Percentiles rank a stretch among this genome's conserved stretches.
phyloP scores from a whole-genome alignment of 2,797 vertebrate species.

The Betta splendens region DNA sequence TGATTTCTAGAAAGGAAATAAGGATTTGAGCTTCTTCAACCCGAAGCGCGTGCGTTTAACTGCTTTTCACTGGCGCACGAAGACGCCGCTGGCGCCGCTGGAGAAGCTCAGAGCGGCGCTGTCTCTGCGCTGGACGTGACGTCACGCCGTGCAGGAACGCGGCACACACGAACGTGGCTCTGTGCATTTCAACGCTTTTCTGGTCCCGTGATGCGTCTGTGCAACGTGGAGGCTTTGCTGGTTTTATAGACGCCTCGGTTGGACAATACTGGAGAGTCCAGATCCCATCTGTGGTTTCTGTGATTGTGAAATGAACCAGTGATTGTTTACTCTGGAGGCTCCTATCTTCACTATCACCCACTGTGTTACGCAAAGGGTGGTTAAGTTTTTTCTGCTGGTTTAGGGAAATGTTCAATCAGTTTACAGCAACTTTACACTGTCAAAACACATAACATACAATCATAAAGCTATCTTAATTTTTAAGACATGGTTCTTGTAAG shows the following conservation, averaged over 20 bases:
- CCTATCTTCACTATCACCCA: not conserved
- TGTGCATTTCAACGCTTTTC: not conserved
- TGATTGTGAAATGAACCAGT: slow-evolving; percentile 33
- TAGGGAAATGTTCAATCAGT: too few relatives aligned
- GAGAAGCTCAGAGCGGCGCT: slow-evolving; percentile 30
- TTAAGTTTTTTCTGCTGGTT: too few relatives aligned
- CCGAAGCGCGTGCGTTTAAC: too few relatives aligned
- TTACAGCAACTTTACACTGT: too few relatives aligned
- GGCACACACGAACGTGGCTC: slow-evolving; percentile 23
- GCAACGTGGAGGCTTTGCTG: not conserved
- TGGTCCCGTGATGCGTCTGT: not conserved
- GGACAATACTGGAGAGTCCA: slow-evolving; percentile 26
- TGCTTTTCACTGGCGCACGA: too few relatives aligned
- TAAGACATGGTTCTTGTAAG: too few relatives aligned
- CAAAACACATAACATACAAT: too few relatives aligned
- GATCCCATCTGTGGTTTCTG: slow-evolving; percentile 18
- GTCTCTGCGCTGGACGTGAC: slow-evolving; percentile 29
- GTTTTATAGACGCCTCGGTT: slow-evolving; percentile 35
- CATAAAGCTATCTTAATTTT: too few relatives aligned
- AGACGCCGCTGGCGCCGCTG: slow-evolving; percentile 8
- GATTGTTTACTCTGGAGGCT: not conserved
- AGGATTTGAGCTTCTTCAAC: too few relatives aligned
- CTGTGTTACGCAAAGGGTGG: too few relatives aligned
- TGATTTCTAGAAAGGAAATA: too few relatives aligned
- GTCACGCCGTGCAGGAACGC: slow-evolving; percentile 24